Percentiles rank a stretch among this genome's conserved stretches.
Evolutionary conservation across 2,113 vertebrate species (phyloP).

Genomic region (Malurus melanocephalus): DNA sequence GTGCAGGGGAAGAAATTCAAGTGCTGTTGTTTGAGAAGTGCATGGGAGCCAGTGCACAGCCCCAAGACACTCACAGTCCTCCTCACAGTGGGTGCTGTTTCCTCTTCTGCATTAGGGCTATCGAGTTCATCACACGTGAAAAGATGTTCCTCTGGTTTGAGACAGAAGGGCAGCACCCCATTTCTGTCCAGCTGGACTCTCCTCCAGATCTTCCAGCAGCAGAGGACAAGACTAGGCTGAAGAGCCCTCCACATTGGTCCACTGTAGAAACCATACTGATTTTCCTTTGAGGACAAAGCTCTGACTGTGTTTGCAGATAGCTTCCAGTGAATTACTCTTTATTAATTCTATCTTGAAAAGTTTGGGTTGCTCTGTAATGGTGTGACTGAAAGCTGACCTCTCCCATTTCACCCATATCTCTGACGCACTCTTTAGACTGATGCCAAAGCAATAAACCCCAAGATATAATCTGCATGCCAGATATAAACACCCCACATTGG

Average conservation of each 20-base stretch:
- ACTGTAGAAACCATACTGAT: not conserved
- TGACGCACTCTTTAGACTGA: not conserved
- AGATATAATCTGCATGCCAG: not conserved
- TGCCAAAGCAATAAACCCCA: not conserved
- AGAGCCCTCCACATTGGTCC: not conserved
- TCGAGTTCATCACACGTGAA: not conserved
- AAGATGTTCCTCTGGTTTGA: fast-evolving
- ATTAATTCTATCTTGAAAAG: not conserved
- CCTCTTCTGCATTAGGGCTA: not conserved
- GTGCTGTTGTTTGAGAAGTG: not conserved
- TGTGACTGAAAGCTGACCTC: not conserved
- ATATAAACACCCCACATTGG: not conserved
- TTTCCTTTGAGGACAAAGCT: not conserved
- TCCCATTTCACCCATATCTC: not conserved
- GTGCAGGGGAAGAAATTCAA: fast-evolving
- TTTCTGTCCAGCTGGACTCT: not conserved
- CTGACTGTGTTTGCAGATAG: not conserved
- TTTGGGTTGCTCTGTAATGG: not conserved
- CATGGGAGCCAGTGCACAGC: not conserved
- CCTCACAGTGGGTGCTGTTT: not conserved
- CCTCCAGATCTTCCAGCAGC: not conserved
- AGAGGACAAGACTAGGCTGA: not conserved
- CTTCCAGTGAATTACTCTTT: not conserved
- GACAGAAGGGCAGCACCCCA: not conserved
- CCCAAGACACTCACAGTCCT: not conserved